These are phyloP conservation scores for Perithous albicinctus DNA, from an alignment of 2,888 invertebrate species.

Conservation along the genomic window DNA sequence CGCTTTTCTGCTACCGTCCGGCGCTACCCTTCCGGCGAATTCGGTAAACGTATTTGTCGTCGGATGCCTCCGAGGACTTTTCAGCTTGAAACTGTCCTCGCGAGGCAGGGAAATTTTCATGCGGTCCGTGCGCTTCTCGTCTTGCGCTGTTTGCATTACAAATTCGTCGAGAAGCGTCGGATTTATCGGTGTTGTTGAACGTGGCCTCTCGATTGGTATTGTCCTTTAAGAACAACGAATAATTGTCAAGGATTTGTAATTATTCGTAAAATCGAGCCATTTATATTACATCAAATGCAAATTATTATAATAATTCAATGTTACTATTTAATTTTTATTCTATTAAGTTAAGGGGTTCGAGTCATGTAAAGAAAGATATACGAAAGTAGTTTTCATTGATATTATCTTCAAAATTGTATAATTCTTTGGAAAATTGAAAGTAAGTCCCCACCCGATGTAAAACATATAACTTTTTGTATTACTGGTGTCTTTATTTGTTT, in stretches of 20 bases:
- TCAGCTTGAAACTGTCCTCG: conserved; percentile 84
- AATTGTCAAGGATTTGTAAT: neutral
- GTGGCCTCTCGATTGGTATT: conserved; percentile 90
- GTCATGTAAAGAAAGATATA: neutral
- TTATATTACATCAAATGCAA: neutral
- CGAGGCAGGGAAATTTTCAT: conserved; percentile 90
- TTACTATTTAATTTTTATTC: neutral
- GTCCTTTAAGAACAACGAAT: conserved; percentile 84
- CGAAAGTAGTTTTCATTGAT: no score
- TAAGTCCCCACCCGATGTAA: no score
- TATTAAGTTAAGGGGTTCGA: no score
- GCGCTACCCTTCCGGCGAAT: conserved; percentile 88
- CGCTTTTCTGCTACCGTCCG: conserved; percentile 83
- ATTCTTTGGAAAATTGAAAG: no score
- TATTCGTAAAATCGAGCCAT: neutral
- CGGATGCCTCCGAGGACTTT: conserved; percentile 85
- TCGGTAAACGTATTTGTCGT: conserved; percentile 87
- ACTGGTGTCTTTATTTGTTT: no score
- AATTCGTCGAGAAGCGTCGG: conserved; percentile 91
- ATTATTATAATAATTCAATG: no score
- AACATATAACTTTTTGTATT: no score
- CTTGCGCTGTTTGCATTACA: conserved; percentile 84
- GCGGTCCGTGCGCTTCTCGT: conserved; percentile 86
- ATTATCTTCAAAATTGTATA: no score
- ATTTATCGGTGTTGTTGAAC: conserved; percentile 90